Evolutionary conservation across 2,888 invertebrate genomes (phyloP), one percentile per base, ranked within the genome.

Genomic region (Morpho achilles): DNA sequence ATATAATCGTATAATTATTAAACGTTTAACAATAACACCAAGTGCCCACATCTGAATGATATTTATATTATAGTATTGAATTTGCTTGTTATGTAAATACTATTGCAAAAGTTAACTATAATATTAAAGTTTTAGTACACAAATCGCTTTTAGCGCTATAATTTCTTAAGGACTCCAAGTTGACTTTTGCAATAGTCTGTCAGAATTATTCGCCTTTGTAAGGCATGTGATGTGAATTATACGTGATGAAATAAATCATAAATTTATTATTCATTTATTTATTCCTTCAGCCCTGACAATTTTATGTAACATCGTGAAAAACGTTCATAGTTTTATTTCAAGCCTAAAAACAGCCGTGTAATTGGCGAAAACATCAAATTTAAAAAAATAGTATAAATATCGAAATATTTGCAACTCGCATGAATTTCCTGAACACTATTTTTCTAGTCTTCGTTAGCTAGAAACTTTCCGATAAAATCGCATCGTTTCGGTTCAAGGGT

Each of bases 401-500:
- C 32, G 5, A 32, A 32, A 32, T 16, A 16, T 16, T 16, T 16
- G 16, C 1, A 32, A 3, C 5, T 32, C 32, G 1, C 5, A 32
- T 3, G 32, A 32, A 32, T 5, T 32, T 32, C 32, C 32, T 32
- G 32, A 16, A 32, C 32, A 32, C 32, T 0, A 32, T 32, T 32
- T 8, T 57, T 16, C 16, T 60, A 65, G 58, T 82, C 80, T 9
- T 67, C 58, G 41, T 96, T 96, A 48, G 92, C 81, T 59, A 96
- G 86, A 84, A 99, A 99, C 84, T 98, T 98, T 0, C 95, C 95
- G 23, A 99, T 82, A 77, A 99, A 99, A 84, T 96, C 96, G 63
- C 92, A 92, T 7, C 97, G 97, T 76, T 95, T 95, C 0, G 94
- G 94, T 63, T 96, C 95, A 8, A 90, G 79, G 0, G 95, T 94